Percentiles rank a stretch among this genome's conserved stretches.
phyloP scores from a whole-genome alignment of 2,113 vertebrate species.

The Circaetus gallicus region DNA sequence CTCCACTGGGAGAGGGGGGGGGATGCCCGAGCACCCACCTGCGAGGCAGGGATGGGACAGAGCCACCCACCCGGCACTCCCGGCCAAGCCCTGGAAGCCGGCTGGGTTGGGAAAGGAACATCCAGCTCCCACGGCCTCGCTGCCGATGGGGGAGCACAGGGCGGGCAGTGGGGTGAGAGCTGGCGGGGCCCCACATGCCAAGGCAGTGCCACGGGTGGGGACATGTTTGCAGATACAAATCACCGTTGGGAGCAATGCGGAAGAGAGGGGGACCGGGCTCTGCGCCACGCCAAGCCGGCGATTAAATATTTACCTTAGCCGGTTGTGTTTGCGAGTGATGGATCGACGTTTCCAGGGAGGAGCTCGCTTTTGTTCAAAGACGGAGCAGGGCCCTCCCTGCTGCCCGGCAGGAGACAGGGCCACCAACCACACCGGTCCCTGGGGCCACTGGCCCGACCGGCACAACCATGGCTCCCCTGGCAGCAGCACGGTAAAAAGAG shows the following conservation, averaged over 20 bases:
- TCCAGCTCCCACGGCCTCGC: accelerated
- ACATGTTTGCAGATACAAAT: neutral
- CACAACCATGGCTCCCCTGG: neutral
- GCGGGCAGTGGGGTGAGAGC: neutral
- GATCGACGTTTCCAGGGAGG: slow-evolving; percentile 13
- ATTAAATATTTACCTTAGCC: slow-evolving; percentile 60
- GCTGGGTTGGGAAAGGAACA: neutral
- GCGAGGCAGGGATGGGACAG: accelerated
- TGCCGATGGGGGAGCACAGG: neutral
- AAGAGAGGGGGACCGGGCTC: neutral
- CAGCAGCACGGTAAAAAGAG: neutral
- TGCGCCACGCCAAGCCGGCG: neutral
- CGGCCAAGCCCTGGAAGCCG: accelerated
- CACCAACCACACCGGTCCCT: neutral
- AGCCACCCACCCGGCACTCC: neutral
- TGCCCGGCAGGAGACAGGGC: neutral
- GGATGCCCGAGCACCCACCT: neutral
- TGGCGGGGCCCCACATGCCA: neutral
- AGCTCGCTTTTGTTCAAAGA: slow-evolving; percentile 12
- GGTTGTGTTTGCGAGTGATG: neutral
- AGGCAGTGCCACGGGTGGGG: slow-evolving; percentile 8
- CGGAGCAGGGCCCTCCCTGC: neutral
- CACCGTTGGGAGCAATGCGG: slow-evolving; percentile 8
- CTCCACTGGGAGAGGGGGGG: accelerated
- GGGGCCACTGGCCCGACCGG: accelerated